These are phyloP conservation scores for Plagiodera versicolora DNA, from an alignment of 2,888 invertebrate genomes.

Conservation along the genomic window DNA sequence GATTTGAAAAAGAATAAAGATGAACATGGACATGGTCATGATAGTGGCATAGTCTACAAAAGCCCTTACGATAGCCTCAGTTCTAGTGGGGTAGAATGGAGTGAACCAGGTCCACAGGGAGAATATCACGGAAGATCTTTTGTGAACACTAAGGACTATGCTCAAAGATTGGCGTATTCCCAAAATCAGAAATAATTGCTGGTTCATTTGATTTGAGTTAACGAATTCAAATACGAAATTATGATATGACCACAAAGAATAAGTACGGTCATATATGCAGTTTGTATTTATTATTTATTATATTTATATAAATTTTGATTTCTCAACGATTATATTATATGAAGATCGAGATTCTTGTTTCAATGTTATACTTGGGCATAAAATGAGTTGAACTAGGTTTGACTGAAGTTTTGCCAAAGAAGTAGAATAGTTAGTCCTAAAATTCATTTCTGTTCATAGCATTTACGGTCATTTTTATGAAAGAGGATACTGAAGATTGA, in stretches of 20 bases:
- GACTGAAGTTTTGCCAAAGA: not conserved
- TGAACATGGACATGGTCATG: conserved; percentile 57
- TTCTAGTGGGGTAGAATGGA: conserved; percentile 23
- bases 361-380: not conserved
- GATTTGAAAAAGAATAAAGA: conserved; percentile 65
- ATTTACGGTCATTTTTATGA: too few species aligned
- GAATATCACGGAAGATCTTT: conserved; percentile 30
- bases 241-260: not conserved
- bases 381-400: not conserved
- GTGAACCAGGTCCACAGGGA: conserved; percentile 22
- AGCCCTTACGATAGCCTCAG: conserved; percentile 28
- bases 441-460: not conserved
- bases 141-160: conserved; percentile 9
- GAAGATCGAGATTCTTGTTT: not conserved
- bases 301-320: not conserved
- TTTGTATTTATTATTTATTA: conserved; percentile 2
- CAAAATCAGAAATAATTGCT: conserved; percentile 1
- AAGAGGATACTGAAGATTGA: too few species aligned
- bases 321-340: not conserved
- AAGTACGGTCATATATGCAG: not conserved
- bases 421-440: not conserved
- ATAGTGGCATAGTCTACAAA: conserved; percentile 34
- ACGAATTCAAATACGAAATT: not conserved
- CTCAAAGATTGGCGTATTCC: conserved; percentile 23
- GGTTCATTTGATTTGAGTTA: not conserved